Base-by-base conservation (phyloP, 2,888 invertebrate genomes). In the Antitype chi region DNA sequence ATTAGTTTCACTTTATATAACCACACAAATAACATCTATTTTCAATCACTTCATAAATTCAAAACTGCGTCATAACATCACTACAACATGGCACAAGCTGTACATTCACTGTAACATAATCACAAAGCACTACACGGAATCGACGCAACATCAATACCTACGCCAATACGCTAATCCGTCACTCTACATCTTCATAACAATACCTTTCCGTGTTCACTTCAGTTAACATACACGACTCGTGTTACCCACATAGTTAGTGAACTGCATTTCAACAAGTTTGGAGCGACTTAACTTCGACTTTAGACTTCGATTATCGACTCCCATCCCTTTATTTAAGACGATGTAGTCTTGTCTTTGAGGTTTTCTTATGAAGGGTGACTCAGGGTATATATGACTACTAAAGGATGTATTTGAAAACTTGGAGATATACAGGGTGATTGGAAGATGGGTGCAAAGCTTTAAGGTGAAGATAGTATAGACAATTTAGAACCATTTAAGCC, bases 161-260 rank as follows among this genome's bases (percentile, higher is more conserved):
- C 74, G 49, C 9, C 76, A 60, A 23, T 74, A 74, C 68, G 67
- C 55, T 60, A 38, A 72, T 59, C 57, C 78, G 78, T 63, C 67
- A 53, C 13, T 63, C 28, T 47, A n/a, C 49, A 25, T 62, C 55
- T 60, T 72, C 55, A 60, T 69, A 69, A 76, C 62, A 64, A 77
- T 69, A 55, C 47, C 76, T 70, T 38, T 38, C 38, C 15, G 68
- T 74, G 69, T 55, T 72, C 77, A 55, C 67, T 64, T 64, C 53
- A 66, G 81, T 69, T 62, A 73, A 55, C 67, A 70, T 6, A 66
- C 66, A 62, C 64, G 70, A 49, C 43, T 74, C 68, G 25, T 71
- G 79, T 80, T 81, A 75, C 81, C 85, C 81, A 60, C 85, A 78
- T 80, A 85, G 85, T 87, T 87, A 87, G 84, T 55, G 76, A 87